phyloP scores from a whole-genome alignment of 1,140 invertebrate species.

The Metopolophium dirhodum region DNA sequence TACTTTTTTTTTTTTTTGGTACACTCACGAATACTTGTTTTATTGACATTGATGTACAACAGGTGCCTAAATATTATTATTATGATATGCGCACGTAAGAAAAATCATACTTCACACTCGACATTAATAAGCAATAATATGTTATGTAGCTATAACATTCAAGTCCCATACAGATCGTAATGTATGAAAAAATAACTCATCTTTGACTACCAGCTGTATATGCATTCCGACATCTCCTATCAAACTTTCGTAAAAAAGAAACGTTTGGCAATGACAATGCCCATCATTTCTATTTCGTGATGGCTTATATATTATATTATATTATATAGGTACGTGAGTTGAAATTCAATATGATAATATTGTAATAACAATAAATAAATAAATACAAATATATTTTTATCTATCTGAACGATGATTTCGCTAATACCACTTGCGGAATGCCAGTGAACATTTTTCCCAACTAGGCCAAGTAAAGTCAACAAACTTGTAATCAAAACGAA shows the following conservation, averaged over 20 bases:
- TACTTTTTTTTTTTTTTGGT: not conserved
- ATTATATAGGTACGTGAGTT: not conserved
- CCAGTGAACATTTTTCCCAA: not conserved
- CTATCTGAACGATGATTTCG: not conserved
- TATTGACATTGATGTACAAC: not conserved
- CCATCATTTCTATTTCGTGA: not conserved
- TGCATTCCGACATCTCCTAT: not conserved
- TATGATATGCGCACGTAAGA: not conserved
- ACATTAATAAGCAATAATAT: not conserved
- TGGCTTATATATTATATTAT: not conserved
- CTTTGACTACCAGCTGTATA: not conserved
- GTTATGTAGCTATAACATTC: not conserved
- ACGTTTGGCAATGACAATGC: not conserved
- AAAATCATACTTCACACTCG: not conserved
- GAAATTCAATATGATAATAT: not conserved
- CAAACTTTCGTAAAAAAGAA: conserved; percentile 16
- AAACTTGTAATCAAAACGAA: conserved; percentile 15
- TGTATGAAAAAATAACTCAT: not conserved
- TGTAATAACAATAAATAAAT: not conserved
- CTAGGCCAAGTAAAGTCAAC: not conserved
- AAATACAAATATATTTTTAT: not conserved
- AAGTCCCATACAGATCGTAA: not conserved
- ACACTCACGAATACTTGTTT: not conserved
- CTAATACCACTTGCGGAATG: not conserved
- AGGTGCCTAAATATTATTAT: not conserved